Evolutionary conservation across 2,888 invertebrate species (phyloP), one percentile per base, ranked within the genome.

Genomic region (Stenchaetothrips biformis): DNA sequence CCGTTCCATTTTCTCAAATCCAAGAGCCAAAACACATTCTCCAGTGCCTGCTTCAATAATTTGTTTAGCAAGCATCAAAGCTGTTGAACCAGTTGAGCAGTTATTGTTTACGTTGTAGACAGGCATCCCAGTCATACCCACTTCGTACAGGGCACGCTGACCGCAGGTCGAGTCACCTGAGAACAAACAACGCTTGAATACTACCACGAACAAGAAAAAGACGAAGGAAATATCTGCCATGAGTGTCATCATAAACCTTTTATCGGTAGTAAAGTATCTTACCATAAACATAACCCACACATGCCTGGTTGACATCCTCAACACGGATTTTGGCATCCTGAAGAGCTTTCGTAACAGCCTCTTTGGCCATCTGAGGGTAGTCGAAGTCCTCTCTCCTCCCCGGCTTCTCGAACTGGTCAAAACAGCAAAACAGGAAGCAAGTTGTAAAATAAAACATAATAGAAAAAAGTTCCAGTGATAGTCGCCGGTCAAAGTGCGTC

Each of bases 61-160:
- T 87, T 98, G 97, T 86, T 97, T 97, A 0, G 93, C 97, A 85
- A 99, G 89, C 85, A 93, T 91, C 6, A 99, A 87, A 0, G 99
- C 99, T 80, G 94, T 95, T 0, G 98, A 95, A 48, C 99, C 99
- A 1, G 98, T 98, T 0, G 99, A 94, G 86, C 99, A 99, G 86
- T 98, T 98, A 86, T 99, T 99, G 88, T 99, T 99, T 18, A 99
- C 98, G 88, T 99, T 99, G 88, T 94, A 96, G 83, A 99, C 93
- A 7, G 99, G 99, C 83, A 99, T 97, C 77, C 98, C 98, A 53
- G 95, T 97, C 92, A 98, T 92, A 81, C 98, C 98, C 77, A 98
- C 90, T 86, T 95, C 94, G 87, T 99, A 99, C 9, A 99, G 87
- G 0, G 97, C 97, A 83, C 98, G 90, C 88, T 99, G 99, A 0